Conservation (phyloP, 2,888 invertebrate species). For the Amphipyra tragopoginis region DNA sequence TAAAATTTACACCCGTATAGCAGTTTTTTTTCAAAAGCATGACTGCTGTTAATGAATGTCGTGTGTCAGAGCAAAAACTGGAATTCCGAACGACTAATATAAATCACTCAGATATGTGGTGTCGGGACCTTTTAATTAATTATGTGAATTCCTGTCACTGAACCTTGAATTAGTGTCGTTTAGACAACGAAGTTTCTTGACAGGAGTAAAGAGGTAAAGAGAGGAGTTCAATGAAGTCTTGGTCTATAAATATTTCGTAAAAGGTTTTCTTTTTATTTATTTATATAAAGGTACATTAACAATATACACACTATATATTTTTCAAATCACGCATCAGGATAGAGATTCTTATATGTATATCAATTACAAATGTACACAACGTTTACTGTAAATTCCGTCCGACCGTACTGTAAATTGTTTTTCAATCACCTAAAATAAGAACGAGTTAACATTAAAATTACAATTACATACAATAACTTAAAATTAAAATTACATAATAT, state of each 20-base stretch:
- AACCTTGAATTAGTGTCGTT: conserved; percentile 60
- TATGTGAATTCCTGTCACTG: conserved; percentile 79
- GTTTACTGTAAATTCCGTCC: too few species aligned
- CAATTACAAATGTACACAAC: too few species aligned
- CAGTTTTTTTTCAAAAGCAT: conserved; percentile 54
- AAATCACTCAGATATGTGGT: conserved; percentile 79
- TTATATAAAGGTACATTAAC: too few species aligned
- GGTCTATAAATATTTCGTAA: background rate
- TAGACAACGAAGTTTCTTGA: conserved; percentile 23
- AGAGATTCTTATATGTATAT: too few species aligned
- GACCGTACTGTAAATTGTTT: too few species aligned
- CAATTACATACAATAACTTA: too few species aligned
- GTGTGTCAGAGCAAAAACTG: conserved; percentile 84
- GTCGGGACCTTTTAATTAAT: conserved; percentile 82
- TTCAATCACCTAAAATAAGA: too few species aligned
- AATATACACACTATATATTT: too few species aligned
- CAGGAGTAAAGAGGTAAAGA: background rate
- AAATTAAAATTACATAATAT: too few species aligned
- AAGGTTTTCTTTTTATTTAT: too few species aligned
- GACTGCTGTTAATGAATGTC: conserved; percentile 77
- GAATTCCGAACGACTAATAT: conserved; percentile 73
- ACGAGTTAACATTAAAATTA: too few species aligned
- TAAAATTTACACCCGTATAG: conserved; percentile 44
- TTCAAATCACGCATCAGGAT: too few species aligned
- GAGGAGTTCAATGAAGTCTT: background rate